Conservation (phyloP, 2,113 vertebrate genomes). For the Pelodiscus sinensis region DNA sequence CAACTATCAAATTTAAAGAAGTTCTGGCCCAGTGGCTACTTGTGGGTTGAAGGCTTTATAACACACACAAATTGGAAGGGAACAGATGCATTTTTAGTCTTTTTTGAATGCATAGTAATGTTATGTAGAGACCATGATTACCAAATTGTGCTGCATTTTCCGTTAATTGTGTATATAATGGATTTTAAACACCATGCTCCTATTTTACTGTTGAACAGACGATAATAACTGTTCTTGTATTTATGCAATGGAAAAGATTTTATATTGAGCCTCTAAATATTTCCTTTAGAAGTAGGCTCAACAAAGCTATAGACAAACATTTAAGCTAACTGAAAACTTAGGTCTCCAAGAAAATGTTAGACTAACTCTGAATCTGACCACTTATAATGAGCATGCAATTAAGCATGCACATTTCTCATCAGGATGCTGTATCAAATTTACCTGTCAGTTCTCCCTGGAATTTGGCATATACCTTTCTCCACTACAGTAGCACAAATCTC, state of each 20-base stretch:
- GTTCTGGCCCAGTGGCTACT: neutral
- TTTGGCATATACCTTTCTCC: constrained; percentile 2
- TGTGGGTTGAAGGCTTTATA: constrained; percentile 43
- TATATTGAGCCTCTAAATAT: neutral
- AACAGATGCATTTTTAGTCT: constrained; percentile 12
- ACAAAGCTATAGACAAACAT: neutral
- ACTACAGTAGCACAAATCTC: neutral
- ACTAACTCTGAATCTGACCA: neutral
- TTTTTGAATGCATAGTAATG: neutral
- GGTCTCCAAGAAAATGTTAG: neutral
- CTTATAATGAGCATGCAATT: neutral
- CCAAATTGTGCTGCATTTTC: constrained; percentile 2
- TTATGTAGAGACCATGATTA: neutral
- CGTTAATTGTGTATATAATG: neutral
- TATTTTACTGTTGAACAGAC: neutral
- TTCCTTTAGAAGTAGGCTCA: neutral
- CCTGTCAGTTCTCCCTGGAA: neutral
- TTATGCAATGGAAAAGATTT: constrained; percentile 31
- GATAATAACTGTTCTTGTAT: neutral
- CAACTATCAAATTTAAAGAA: neutral
- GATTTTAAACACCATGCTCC: neutral
- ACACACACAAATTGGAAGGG: neutral
- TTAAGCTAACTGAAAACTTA: neutral
- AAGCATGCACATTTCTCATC: neutral
- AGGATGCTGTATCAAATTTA: rapidly evolving